phyloP scores from a whole-genome alignment of 1,140 invertebrate species.

The Camponotus pennsylvanicus region DNA sequence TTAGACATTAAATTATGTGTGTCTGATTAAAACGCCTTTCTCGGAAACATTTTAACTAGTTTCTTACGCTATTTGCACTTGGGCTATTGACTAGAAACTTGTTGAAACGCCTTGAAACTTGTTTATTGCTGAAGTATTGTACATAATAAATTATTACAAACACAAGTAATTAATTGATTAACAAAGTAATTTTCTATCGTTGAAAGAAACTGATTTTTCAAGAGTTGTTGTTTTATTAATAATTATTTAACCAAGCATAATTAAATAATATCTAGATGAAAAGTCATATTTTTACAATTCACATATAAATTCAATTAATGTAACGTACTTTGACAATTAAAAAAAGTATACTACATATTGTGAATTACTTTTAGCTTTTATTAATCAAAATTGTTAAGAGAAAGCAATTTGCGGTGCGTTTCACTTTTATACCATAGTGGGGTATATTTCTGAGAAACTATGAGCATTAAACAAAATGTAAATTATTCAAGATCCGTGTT shows the following conservation, averaged over 20 bases:
- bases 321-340: background rate
- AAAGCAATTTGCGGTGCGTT: background rate
- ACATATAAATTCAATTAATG: background rate
- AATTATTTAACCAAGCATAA: background rate
- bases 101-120: conserved; percentile 3
- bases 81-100: conserved; percentile 21
- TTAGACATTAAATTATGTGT: background rate
- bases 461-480: background rate
- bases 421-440: background rate
- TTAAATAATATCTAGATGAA: background rate
- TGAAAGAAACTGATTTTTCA: background rate
- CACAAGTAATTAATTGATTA: conserved; percentile 34
- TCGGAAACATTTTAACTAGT: conserved; percentile 26
- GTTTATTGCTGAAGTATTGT: conserved; percentile 1
- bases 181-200: conserved; percentile 26
- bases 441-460: background rate
- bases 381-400: background rate
- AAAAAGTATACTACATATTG: background rate
- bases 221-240: no score
- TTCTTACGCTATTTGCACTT: conserved; percentile 24
- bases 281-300: background rate
- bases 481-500: background rate
- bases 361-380: background rate
- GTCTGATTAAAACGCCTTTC: conserved; percentile 4
- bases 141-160: background rate